Evolutionary conservation across 2,888 invertebrate species (phyloP).

Genomic region (Troglohyphantes excavatus): DNA sequence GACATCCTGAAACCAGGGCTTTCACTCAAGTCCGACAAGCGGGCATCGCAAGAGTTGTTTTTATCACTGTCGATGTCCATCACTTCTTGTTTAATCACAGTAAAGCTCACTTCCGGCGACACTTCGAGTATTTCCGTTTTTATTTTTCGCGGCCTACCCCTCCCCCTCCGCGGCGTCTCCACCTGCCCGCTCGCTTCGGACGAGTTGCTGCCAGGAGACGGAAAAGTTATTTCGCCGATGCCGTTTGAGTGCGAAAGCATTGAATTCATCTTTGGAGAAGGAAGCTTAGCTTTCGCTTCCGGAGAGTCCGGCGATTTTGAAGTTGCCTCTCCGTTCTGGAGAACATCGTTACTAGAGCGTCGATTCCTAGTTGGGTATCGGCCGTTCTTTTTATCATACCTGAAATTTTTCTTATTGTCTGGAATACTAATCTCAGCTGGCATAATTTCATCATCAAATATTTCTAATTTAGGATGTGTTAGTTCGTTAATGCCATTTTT

Average conservation of each 20-base stretch:
- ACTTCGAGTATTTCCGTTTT: background rate
- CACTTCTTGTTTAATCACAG: slow-evolving; percentile 47
- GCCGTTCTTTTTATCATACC: slow-evolving; percentile 32
- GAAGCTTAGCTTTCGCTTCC: background rate
- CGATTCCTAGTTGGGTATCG: slow-evolving; percentile 69
- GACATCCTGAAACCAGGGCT: slow-evolving; percentile 61
- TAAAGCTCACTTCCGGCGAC: background rate
- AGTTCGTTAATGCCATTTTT: slow-evolving; percentile 49
- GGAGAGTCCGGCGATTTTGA: slow-evolving; percentile 25
- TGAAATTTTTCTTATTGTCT: slow-evolving; percentile 46
- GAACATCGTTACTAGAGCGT: slow-evolving; percentile 17
- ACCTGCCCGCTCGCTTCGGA: background rate
- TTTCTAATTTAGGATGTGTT: slow-evolving; percentile 35
- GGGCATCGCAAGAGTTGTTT: slow-evolving; percentile 31
- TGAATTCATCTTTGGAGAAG: slow-evolving; percentile 2
- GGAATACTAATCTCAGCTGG: slow-evolving; percentile 32
- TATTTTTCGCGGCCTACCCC: slow-evolving; percentile 66
- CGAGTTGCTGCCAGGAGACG: too few relatives aligned
- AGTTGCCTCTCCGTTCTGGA: slow-evolving; percentile 20
- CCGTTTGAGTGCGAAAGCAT: slow-evolving; percentile 11
- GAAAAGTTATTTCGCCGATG: slow-evolving; percentile 30
- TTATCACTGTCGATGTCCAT: slow-evolving; percentile 6
- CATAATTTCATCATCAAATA: slow-evolving; percentile 45
- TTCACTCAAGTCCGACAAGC: slow-evolving; percentile 46
- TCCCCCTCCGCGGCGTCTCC: slow-evolving; percentile 24